Conservation (phyloP, 1,140 invertebrate species). For the Lanistes nyassanus region DNA sequence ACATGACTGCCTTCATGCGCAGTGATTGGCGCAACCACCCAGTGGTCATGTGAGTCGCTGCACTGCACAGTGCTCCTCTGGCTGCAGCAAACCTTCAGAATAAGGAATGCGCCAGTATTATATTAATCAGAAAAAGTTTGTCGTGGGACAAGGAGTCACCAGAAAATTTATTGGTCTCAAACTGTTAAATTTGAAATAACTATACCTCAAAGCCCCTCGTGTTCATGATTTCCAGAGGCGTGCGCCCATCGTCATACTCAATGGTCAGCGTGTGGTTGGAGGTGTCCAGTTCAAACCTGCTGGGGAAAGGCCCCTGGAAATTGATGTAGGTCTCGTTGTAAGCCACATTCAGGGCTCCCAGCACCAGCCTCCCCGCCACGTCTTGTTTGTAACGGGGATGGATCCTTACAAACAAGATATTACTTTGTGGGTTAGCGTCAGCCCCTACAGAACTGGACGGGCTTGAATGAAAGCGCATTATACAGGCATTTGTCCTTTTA, state of each 20-base stretch:
- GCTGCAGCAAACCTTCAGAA: constrained; percentile 41
- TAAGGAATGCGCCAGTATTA: too few relatives aligned
- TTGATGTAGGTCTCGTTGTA: constrained; percentile 30
- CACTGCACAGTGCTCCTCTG: constrained; percentile 5
- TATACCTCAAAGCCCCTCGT: too few relatives aligned
- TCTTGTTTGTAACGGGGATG: constrained; percentile 44
- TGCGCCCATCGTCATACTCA: constrained; percentile 11
- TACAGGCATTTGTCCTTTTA: too few relatives aligned
- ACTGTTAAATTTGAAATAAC: too few relatives aligned
- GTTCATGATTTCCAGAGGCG: too few relatives aligned
- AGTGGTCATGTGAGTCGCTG: neutral
- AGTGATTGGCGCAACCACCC: too few relatives aligned
- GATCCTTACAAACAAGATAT: constrained; percentile 26
- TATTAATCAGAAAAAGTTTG: too few relatives aligned
- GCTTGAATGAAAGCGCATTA: too few relatives aligned
- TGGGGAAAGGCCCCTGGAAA: constrained; percentile 31
- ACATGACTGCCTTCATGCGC: too few relatives aligned
- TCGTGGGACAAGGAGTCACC: too few relatives aligned
- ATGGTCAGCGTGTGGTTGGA: neutral
- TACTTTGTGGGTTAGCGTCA: neutral
- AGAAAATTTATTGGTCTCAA: too few relatives aligned
- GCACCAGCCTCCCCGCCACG: constrained; percentile 34
- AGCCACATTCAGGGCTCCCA: constrained; percentile 38
- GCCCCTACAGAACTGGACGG: too few relatives aligned
- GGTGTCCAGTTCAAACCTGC: neutral